Evolutionary conservation across 2,888 invertebrate genomes (phyloP).

Genomic region (Erannis defoliaria): DNA sequence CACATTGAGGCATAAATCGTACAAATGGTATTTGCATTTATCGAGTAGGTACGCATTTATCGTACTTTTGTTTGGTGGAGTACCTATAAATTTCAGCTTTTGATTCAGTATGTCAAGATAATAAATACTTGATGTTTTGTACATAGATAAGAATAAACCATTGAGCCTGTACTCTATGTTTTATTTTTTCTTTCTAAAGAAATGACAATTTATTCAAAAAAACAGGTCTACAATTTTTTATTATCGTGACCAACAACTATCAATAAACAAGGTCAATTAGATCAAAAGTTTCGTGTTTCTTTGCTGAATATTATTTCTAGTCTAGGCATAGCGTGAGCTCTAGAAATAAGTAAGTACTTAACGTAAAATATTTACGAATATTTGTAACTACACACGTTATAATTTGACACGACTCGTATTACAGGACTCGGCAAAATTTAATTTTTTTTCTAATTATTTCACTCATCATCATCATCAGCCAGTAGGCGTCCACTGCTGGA

Average conservation of each 20-base stretch:
- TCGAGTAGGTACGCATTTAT: slow-evolving; percentile 54
- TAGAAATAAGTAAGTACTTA: slow-evolving; percentile 3
- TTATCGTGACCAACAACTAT: slow-evolving; percentile 6
- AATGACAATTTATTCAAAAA: not conserved
- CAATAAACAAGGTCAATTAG: slow-evolving; percentile 13
- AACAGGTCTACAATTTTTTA: not conserved
- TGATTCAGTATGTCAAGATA: slow-evolving; percentile 12
- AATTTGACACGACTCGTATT: no score
- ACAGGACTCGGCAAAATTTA: no score
- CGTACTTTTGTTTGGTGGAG: slow-evolving; percentile 37
- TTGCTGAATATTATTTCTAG: slow-evolving; percentile 9
- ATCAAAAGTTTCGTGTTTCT: slow-evolving; percentile 14
- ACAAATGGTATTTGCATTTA: slow-evolving; percentile 75
- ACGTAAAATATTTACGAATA: not conserved
- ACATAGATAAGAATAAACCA: not conserved
- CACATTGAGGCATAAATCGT: slow-evolving; percentile 75
- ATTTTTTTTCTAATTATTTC: no score
- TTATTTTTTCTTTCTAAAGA: not conserved
- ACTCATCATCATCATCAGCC: no score
- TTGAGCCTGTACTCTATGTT: not conserved
- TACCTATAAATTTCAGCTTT: slow-evolving; percentile 15
- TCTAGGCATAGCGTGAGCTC: slow-evolving; percentile 19
- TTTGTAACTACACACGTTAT: no score
- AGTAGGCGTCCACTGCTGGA: no score
- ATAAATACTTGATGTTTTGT: not conserved